A percentile compares a stretch with the other conserved stretches of the same genome.
Conservation (phyloP, 2,113 vertebrate species). For the Synchiropus splendidus region DNA sequence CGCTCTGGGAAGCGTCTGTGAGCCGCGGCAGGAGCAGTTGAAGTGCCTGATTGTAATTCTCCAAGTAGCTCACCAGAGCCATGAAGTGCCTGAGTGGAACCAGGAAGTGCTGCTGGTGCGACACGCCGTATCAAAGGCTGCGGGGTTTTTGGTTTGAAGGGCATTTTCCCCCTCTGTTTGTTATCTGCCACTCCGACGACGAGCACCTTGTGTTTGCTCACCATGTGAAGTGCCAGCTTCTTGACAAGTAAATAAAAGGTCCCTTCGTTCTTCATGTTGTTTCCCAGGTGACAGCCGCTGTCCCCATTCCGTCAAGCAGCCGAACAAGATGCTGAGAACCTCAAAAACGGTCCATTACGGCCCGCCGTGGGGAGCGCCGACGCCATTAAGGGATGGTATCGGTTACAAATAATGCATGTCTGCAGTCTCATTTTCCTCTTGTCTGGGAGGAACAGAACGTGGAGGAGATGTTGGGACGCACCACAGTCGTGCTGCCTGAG, state of each 20-base stretch:
- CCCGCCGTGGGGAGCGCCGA: conserved; percentile 57
- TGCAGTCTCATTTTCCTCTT: conserved; percentile 48
- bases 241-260: conserved; percentile 64
- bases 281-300: conserved; percentile 63
- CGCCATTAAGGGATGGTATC: conserved; percentile 66
- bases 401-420: conserved; percentile 73
- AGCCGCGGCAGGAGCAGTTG: no score
- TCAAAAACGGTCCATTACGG: conserved; percentile 67
- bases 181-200: conserved; percentile 33
- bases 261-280: conserved; percentile 57
- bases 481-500: conserved; percentile 2
- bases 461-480: conserved; percentile 29
- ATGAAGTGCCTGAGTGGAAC: no score
- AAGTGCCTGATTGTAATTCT: no score
- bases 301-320: conserved; percentile 71
- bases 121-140: conserved; percentile 15
- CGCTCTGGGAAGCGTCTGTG: no score
- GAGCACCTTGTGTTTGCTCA: conserved; percentile 42
- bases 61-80: no score
- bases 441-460: conserved; percentile 36
- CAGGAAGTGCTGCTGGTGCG: no score
- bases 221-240: conserved; percentile 51
- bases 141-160: conserved; percentile 29
- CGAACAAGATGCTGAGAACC: conserved; percentile 52
- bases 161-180: conserved; percentile 30